Evolutionary conservation across 2,888 invertebrate genomes (phyloP).

Genomic region (Trichopoda pennipes): DNA sequence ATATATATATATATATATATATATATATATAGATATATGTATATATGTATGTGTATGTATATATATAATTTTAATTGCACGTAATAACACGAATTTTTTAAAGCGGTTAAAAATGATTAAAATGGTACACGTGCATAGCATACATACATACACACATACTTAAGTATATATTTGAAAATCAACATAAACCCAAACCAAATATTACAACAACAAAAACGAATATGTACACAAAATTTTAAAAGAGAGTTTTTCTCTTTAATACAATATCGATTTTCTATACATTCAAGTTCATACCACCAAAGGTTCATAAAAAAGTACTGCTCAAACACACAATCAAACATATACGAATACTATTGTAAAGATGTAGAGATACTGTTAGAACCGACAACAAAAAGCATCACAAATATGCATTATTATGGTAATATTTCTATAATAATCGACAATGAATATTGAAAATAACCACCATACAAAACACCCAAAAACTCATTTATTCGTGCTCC

Average conservation of each 20-base stretch:
- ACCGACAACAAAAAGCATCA: not conserved
- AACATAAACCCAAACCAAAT: not conserved
- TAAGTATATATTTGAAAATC: not conserved
- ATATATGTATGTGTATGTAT: too few relatives aligned
- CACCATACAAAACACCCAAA: conserved; percentile 7
- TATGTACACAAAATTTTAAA: not conserved
- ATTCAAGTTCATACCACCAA: conserved; percentile 40
- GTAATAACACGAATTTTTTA: too few relatives aligned
- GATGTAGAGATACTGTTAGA: not conserved
- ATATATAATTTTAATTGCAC: too few relatives aligned
- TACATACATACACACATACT: too few relatives aligned
- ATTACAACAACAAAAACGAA: too few relatives aligned
- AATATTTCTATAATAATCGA: not conserved
- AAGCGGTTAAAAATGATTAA: too few relatives aligned
- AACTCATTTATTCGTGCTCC: conserved; percentile 8
- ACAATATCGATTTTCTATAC: conserved; percentile 49
- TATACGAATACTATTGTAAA: too few relatives aligned
- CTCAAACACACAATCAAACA: not conserved
- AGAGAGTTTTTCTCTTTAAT: conserved; percentile 13
- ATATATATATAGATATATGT: too few relatives aligned
- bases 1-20: too few relatives aligned
- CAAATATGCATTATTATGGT: not conserved
- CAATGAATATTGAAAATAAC: conserved; percentile 21
- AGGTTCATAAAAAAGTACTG: not conserved
- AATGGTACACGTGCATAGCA: too few relatives aligned